A percentile compares a stretch with the other conserved stretches of the same genome.
Evolutionary conservation across 1,140 invertebrate genomes (phyloP).

Genomic region (Lerema accius): DNA sequence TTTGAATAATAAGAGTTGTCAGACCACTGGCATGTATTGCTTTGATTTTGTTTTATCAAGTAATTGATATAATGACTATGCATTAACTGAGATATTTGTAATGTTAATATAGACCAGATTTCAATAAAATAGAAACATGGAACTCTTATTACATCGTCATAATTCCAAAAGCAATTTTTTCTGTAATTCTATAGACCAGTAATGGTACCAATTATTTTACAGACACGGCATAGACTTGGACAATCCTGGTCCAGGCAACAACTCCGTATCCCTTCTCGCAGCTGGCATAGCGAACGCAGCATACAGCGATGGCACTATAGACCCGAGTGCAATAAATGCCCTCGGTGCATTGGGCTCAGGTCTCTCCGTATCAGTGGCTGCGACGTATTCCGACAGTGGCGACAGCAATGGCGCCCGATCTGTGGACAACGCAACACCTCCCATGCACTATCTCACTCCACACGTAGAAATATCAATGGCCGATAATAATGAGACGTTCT

Average conservation of each 20-base stretch:
- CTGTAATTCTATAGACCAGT: too few species aligned
- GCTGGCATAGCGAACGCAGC: constrained; percentile 85
- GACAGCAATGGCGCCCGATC: constrained; percentile 90
- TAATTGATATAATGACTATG: too few species aligned
- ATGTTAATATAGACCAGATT: too few species aligned
- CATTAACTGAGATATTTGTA: too few species aligned
- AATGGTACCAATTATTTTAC: constrained; percentile 26
- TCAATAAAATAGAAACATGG: too few species aligned
- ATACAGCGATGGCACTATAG: constrained; percentile 82
- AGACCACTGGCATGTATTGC: too few species aligned
- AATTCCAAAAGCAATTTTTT: too few species aligned
- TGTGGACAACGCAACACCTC: constrained; percentile 91
- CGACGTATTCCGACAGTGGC: constrained; percentile 90
- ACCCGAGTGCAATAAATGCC: constrained; percentile 80
- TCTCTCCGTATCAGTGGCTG: constrained; percentile 84
- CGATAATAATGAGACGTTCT: constrained; percentile 84
- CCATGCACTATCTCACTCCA: constrained; percentile 94
- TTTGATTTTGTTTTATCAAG: too few species aligned
- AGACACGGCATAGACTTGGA: constrained; percentile 95
- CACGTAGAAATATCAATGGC: constrained; percentile 95
- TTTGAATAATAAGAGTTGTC: too few species aligned
- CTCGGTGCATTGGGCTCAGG: constrained; percentile 81
- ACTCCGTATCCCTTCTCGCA: constrained; percentile 85
- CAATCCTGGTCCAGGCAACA: constrained; percentile 91
- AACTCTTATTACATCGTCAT: too few species aligned